Evolutionary conservation across 2,888 invertebrate genomes (phyloP).

Genomic region (Pseudococcus jackbeardsleyi): DNA sequence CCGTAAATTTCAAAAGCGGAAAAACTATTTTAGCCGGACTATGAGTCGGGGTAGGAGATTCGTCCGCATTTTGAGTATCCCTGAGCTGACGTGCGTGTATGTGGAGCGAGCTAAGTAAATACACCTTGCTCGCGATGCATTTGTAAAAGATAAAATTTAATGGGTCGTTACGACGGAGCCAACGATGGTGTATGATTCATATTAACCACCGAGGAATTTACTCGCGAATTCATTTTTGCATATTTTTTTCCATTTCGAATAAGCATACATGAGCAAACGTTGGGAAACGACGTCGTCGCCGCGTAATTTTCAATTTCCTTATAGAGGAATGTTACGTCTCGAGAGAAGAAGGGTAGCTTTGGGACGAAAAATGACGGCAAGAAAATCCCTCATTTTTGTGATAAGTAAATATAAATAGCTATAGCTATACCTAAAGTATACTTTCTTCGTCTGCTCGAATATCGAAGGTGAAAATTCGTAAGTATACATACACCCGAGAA

Average conservation of each 20-base stretch:
- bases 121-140: slow-evolving; percentile 55
- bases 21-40: slow-evolving; percentile 52
- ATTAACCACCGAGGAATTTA: slow-evolving; percentile 47
- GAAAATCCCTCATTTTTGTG: slow-evolving; percentile 16
- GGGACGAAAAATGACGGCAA: slow-evolving; percentile 17
- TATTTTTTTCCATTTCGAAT: slow-evolving; percentile 42
- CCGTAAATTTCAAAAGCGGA: slow-evolving; percentile 50
- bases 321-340: neutral
- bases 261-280: neutral
- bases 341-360: neutral
- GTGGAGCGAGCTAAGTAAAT: slow-evolving; percentile 48
- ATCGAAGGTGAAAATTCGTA: slow-evolving; percentile 4
- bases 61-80: slow-evolving; percentile 48
- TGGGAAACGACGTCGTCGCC: neutral
- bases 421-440: too few species aligned
- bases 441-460: too few species aligned
- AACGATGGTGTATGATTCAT: slow-evolving; percentile 37
- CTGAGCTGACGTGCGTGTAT: slow-evolving; percentile 21
- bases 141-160: slow-evolving; percentile 55
- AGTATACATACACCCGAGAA: too few species aligned
- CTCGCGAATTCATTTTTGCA: slow-evolving; percentile 29
- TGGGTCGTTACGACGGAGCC: slow-evolving; percentile 46
- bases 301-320: slow-evolving; percentile 46
- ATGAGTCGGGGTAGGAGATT: too few species aligned
- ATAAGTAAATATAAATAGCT: neutral